Percentiles rank a stretch among this genome's conserved stretches.
Evolutionary conservation across 2,888 invertebrate species (phyloP).

Genomic region (Lacanobia wlatinum): DNA sequence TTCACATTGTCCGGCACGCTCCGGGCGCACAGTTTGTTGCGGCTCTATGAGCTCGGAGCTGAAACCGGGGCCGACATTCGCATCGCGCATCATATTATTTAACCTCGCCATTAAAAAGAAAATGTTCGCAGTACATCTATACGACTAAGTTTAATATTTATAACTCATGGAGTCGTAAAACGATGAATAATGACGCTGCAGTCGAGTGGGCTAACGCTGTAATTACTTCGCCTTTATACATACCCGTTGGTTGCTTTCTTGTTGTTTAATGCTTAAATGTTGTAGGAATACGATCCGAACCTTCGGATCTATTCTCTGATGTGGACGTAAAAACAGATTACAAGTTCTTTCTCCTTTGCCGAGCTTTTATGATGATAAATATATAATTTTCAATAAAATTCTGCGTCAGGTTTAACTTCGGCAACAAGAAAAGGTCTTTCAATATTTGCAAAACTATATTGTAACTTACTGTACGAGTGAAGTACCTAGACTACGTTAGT

Average conservation of each 20-base stretch:
- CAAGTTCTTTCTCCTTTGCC: conserved; percentile 74
- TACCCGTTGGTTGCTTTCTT: conserved; percentile 86
- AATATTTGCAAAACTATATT: conserved; percentile 57
- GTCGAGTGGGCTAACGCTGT: conserved; percentile 89
- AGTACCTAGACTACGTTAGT: conserved; percentile 1
- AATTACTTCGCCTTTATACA: conserved; percentile 89
- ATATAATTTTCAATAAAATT: conserved; percentile 68
- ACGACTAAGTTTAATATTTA: conserved; percentile 90
- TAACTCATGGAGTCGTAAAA: conserved; percentile 90
- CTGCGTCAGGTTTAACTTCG: conserved; percentile 48
- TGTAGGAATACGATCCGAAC: conserved; percentile 82
- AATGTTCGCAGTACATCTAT: conserved; percentile 90
- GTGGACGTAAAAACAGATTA: conserved; percentile 82
- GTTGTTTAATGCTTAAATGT: conserved; percentile 87
- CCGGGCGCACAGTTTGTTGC: conserved; percentile 79
- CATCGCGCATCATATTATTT: conserved; percentile 87
- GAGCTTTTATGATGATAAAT: conserved; percentile 69
- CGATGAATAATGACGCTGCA: conserved; percentile 90
- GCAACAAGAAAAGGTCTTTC: conserved; percentile 58
- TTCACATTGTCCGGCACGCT: conserved; percentile 80
- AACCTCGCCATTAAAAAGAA: conserved; percentile 90
- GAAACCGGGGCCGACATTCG: conserved; percentile 82
- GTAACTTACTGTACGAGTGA: conserved; percentile 27
- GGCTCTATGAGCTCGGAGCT: conserved; percentile 79
- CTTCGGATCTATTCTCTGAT: conserved; percentile 78